Evolutionary conservation across 1,140 invertebrate species (phyloP).

Genomic region (Phocides pigmalion): DNA sequence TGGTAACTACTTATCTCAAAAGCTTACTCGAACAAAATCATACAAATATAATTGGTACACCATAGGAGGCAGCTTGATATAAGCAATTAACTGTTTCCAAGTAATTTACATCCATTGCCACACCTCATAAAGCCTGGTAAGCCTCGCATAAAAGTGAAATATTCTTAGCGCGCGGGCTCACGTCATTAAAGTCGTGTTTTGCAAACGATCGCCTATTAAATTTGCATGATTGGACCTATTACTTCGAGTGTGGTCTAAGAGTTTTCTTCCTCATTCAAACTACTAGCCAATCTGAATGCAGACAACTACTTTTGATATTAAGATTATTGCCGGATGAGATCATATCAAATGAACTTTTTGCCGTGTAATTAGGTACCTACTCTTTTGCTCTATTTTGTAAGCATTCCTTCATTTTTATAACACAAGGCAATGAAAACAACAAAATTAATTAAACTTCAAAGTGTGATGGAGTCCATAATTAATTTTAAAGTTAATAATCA

Average conservation of each 20-base stretch:
- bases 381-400: no score
- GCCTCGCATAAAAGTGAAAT: slow-evolving; percentile 31
- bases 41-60: slow-evolving; percentile 26
- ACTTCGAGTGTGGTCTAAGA: slow-evolving; percentile 27
- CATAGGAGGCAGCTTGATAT: slow-evolving; percentile 14
- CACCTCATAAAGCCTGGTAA: slow-evolving; percentile 31
- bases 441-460: no score
- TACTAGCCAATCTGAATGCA: not conserved
- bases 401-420: no score
- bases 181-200: slow-evolving; percentile 28
- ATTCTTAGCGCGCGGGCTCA: slow-evolving; percentile 23
- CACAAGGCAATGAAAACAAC: no score
- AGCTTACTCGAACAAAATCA: no score
- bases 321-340: not conserved
- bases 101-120: slow-evolving; percentile 33
- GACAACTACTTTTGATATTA: not conserved
- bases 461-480: no score
- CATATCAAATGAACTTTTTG: not conserved
- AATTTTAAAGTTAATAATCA: no score
- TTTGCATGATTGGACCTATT: slow-evolving; percentile 33
- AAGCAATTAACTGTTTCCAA: slow-evolving; percentile 31
- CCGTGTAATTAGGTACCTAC: not conserved
- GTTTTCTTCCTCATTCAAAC: slow-evolving; percentile 15
- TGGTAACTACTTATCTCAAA: no score
- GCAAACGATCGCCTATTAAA: slow-evolving; percentile 23